Evolutionary conservation across 2,888 invertebrate genomes (phyloP), one percentile per base, ranked within the genome.

Genomic region (Perithous albicinctus): DNA sequence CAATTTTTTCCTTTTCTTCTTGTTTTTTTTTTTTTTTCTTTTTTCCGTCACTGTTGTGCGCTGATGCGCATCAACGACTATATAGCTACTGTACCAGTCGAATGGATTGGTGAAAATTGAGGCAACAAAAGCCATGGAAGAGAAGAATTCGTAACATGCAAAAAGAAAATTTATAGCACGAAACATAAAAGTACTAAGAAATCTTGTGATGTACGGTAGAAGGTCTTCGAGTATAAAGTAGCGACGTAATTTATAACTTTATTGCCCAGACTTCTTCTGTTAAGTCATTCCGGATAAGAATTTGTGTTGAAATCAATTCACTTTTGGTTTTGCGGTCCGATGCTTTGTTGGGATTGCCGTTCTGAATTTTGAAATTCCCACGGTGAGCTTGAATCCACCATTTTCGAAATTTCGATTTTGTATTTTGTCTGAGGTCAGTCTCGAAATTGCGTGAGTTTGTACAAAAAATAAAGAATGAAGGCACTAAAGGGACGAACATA

Each of bases 11-110:
- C 7, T 3, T 15, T 46, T n/a, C 15, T 15, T 15, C 18, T 15
- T 46, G 15, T n/a, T 46, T 46, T 15, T 18, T 18, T 4, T 7
- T 48, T 18, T 18, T 48, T n/a, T n/a, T n/a, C n/a, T 59, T 61
- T 67, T 61, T 67, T 35, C 61, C 41, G 32, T 59, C 43, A 43
- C 15, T 29, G 64, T 79, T 80, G 76, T 63, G 64, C 61, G 67
- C 59, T 75, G 56, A 76, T 51, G 51, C 8, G 51, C 51, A 51
- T 51, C 51, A 51, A 51, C 23, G 8, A 23, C 51, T 8, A 51
- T 8, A 51, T 23, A 12, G 51, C 51, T 23, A 3, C 23, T 3
- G 10, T 12, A 23, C 10, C 51, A 51, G 51, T 23, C 51, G 23
- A 51, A 12, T 23, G 51, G 51, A 51, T 23, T 51, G 23, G 23